Conservation (phyloP, 2,113 vertebrate species). For the Corythaeola cristata region DNA sequence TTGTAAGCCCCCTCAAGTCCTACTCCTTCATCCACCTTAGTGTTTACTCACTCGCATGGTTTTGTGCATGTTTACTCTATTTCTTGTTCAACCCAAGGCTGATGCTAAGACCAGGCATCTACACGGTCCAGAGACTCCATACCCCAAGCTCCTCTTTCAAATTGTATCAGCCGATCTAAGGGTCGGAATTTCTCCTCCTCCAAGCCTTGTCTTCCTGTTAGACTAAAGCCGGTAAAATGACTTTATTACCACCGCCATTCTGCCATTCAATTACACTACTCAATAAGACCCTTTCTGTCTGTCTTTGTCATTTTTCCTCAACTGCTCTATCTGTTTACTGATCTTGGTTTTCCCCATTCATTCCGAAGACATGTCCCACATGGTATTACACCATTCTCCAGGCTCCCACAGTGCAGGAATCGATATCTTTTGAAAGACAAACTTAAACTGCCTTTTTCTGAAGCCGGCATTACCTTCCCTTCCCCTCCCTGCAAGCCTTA, state of each 20-base stretch:
- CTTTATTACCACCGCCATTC: neutral
- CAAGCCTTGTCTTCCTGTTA: neutral
- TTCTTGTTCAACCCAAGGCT: neutral
- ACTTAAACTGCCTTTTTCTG: neutral
- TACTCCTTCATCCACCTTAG: neutral
- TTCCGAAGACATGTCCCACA: neutral
- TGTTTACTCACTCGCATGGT: neutral
- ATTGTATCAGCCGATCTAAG: no score
- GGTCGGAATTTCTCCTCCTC: neutral
- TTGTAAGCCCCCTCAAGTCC: no score
- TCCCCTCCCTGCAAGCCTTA: neutral
- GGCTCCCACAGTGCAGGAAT: neutral
- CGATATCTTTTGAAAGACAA: neutral
- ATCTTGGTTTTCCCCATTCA: neutral
- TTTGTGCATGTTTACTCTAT: neutral
- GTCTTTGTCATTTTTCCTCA: neutral
- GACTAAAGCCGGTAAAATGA: neutral
- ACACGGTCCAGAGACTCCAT: accelerated
- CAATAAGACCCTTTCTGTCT: neutral
- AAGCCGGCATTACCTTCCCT: neutral
- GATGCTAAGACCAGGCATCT: neutral
- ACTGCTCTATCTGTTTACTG: neutral
- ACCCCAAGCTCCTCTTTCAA: neutral
- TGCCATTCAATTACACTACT: neutral
- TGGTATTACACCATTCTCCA: neutral